Base-by-base conservation (phyloP, 2,888 invertebrate species). In the Agriopis leucophaearia region DNA sequence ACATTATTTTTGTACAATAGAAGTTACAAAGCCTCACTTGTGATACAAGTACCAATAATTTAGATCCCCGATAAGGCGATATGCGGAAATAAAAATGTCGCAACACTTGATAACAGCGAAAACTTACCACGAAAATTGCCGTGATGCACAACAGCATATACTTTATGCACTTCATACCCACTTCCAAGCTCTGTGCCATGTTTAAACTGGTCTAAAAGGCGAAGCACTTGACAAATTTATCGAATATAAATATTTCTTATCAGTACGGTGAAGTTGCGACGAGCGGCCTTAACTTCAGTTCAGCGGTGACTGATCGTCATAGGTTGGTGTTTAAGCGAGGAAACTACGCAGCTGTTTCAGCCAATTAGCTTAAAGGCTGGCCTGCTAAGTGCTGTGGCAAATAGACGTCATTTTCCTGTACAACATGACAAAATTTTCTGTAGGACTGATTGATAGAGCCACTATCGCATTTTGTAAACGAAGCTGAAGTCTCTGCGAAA, bases 61-160 rank as follows among this genome's bases (percentile, higher is more conserved):
- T 13, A 63, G 50, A 69, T 66, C 40, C 42, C 18, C 70, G 78
- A 78, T 76, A 77, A 81, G 66, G 63, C 64, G 68, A 74, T 74
- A 72, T 74, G 64, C 56, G 65, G 70, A 76, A 74, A 76, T 74
- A 75, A 67, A 75, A 69, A 69, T 72, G 75, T 66, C 72, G 72
- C 71, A 75, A 71, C 68, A 71, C 18, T 0, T 58, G 70, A 61
- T 69, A 69, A 66, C 70, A 69, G 38, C 56, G 50, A 73, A 70
- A 79, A 95, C 97, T 96, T 86, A 97, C 97, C 92, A 96, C 96
- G 89, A 97, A 97, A 85, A 97, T 95, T 36, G 96, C 95, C 84
- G 97, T 97, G 78, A 97, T 96, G 76, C 96, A 94, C 79, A 97
- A 94, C 74, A 97, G 92, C 91, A 97, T 94, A 81, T 96, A 97